A percentile compares a stretch with the other conserved stretches of the same genome.
Evolutionary conservation across 2,797 vertebrate genomes (phyloP).

Genomic region (Yasuhikotakia modesta): DNA sequence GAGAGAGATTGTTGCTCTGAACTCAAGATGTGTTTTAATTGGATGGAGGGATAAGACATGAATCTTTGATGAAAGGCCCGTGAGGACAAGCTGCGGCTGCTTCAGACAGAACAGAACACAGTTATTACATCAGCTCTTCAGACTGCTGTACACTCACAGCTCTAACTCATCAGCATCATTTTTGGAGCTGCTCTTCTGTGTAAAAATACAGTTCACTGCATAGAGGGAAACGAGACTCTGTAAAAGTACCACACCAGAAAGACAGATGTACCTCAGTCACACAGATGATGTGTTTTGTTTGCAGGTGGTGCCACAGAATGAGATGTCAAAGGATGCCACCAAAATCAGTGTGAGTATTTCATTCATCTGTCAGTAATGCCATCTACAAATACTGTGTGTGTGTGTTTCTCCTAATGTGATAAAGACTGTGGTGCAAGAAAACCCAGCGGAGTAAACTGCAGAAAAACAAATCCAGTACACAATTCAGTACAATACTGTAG

Average conservation of each 20-base stretch:
- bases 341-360: constrained; percentile 94
- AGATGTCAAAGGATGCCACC: constrained; percentile 87
- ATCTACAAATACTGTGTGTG: constrained; percentile 20
- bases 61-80: constrained; percentile 57
- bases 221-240: no score
- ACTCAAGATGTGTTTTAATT: constrained; percentile 56
- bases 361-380: constrained; percentile 11
- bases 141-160: no score
- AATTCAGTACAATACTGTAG: no score
- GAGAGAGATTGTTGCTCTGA: constrained; percentile 30
- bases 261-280: no score
- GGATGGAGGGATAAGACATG: constrained; percentile 55
- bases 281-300: constrained; percentile 27
- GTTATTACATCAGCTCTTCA: no score
- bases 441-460: no score
- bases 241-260: no score
- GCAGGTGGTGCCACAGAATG: constrained; percentile 86
- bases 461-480: no score
- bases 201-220: no score
- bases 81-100: constrained; percentile 21
- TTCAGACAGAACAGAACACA: neutral
- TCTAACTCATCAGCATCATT: no score
- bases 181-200: no score
- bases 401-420: constrained; percentile 18
- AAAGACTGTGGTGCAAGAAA: no score